Conservation (phyloP, 2,888 invertebrate genomes). For the Copidosoma aretas region DNA sequence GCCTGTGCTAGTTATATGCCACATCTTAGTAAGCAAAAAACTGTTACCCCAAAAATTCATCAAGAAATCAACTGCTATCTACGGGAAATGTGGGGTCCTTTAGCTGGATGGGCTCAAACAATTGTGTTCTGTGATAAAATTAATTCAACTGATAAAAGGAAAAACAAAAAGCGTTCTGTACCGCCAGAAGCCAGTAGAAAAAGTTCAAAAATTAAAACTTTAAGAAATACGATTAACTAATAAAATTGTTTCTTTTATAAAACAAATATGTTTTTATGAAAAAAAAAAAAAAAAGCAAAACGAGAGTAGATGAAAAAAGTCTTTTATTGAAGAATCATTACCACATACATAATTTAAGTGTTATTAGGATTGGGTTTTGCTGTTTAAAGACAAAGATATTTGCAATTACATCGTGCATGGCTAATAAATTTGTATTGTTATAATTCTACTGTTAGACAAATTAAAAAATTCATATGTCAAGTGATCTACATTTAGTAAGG, state of each 20-base stretch:
- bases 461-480: neutral
- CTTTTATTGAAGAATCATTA: constrained; percentile 25
- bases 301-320: constrained; percentile 1
- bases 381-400: neutral
- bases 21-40: constrained; percentile 75
- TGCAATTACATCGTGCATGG: neutral
- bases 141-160: constrained; percentile 40
- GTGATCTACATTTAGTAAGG: neutral
- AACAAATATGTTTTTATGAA: neutral
- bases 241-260: neutral
- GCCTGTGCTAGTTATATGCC: constrained; percentile 83
- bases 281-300: neutral
- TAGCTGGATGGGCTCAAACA: constrained; percentile 95
- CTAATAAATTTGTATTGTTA: neutral
- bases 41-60: constrained; percentile 82
- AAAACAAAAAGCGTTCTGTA: constrained; percentile 28
- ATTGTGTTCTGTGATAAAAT: constrained; percentile 68
- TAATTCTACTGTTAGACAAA: too few species aligned
- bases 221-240: too few species aligned
- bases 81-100: constrained; percentile 79
- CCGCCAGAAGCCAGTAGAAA: too few species aligned
- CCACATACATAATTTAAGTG: constrained; percentile 19
- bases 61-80: constrained; percentile 86
- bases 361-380: constrained; percentile 17
- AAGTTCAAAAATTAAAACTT: too few species aligned